phyloP scores from a whole-genome alignment of 2,888 invertebrate genomes.

The Drosophila mimica region DNA sequence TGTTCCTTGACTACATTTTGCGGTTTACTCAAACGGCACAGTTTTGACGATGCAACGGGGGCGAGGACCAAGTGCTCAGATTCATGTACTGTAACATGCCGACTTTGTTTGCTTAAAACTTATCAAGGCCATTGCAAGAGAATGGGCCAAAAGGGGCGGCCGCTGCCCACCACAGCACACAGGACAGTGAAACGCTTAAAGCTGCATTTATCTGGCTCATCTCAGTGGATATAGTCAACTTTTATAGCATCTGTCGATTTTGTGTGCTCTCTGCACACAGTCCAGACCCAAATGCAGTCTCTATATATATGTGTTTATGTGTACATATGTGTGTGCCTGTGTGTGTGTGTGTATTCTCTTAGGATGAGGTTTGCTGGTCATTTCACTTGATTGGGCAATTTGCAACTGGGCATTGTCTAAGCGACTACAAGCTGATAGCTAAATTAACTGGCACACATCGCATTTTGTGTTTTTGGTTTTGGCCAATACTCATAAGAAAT shows the following conservation, averaged over 20 bases:
- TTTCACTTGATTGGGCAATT: conserved; percentile 76
- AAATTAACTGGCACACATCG: conserved; percentile 71
- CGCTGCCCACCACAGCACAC: conserved; percentile 48
- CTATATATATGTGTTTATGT: conserved; percentile 9
- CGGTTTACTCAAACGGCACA: conserved; percentile 48
- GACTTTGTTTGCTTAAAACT: conserved; percentile 72
- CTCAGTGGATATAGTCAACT: conserved; percentile 40
- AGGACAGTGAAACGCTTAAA: conserved; percentile 46
- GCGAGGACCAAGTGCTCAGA: conserved; percentile 32
- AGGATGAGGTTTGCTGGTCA: conserved; percentile 53
- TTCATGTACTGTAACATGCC: conserved; percentile 65
- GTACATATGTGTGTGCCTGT: conserved; percentile 6
- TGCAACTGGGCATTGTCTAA: conserved; percentile 67
- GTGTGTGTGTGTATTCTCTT: conserved; percentile 17
- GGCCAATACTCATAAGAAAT: conserved; percentile 34
- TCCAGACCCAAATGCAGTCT: conserved; percentile 24
- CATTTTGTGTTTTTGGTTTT: conserved; percentile 46
- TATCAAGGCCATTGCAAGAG: conserved; percentile 68
- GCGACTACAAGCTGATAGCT: conserved; percentile 64
- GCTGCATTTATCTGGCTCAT: conserved; percentile 61
- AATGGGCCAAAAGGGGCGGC: conserved; percentile 4
- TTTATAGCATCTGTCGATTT: conserved; percentile 68
- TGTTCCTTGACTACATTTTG: conserved; percentile 74
- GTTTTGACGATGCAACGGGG: background rate
- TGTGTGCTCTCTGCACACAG: conserved; percentile 43